These are phyloP conservation scores for Candidula unifasciata DNA, from an alignment of 2,888 invertebrate species.

Conservation along the genomic window DNA sequence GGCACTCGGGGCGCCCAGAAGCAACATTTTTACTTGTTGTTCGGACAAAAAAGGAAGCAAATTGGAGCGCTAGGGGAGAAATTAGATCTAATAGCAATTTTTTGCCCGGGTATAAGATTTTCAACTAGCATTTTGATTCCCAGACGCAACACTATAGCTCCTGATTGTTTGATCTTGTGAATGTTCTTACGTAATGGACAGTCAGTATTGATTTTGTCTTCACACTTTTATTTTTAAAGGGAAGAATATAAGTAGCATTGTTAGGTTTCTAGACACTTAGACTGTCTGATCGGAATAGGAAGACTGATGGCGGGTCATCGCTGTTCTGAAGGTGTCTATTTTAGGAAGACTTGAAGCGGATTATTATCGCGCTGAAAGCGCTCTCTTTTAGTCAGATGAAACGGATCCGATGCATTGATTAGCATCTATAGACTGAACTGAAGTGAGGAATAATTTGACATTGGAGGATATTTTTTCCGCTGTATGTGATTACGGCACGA, in stretches of 20 bases:
- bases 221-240: not conserved
- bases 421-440: too few species aligned
- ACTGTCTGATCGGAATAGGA: not conserved
- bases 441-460: too few species aligned
- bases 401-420: too few species aligned
- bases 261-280: not conserved
- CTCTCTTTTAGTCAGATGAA: too few species aligned
- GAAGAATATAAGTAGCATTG: not conserved
- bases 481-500: too few species aligned
- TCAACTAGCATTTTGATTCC: constrained; percentile 10
- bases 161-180: not conserved
- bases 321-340: too few species aligned
- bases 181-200: constrained; percentile 7
- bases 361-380: too few species aligned
- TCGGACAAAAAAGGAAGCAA: not conserved
- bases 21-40: constrained; percentile 3
- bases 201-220: not conserved
- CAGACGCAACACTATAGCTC: not conserved
- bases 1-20: not conserved
- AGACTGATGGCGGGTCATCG: too few species aligned
- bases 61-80: constrained; percentile 22
- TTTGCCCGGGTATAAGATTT: constrained; percentile 6
- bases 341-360: too few species aligned
- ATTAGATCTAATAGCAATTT: constrained; percentile 28
- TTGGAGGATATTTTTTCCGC: too few species aligned